phyloP scores from a whole-genome alignment of 2,113 vertebrate genomes.

The Nanorana parkeri region DNA sequence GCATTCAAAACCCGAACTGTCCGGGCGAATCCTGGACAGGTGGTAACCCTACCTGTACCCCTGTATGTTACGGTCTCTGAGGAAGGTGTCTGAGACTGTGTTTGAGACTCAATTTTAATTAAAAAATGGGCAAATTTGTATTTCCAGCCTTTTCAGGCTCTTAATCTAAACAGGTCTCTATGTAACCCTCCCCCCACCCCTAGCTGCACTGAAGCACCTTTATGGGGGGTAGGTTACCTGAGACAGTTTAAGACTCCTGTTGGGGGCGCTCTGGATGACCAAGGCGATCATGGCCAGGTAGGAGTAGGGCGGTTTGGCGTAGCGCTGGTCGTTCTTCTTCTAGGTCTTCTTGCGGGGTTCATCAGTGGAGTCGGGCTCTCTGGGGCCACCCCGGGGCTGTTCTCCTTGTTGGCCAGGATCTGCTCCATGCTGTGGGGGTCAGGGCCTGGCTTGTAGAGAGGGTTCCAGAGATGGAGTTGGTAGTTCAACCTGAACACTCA shows the following conservation, averaged over 20 bases:
- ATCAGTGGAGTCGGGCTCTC: no score
- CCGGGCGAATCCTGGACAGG: no score
- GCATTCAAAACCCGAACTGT: no score
- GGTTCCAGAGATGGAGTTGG: neutral
- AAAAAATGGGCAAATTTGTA: no score
- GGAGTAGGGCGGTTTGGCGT: conserved; percentile 89
- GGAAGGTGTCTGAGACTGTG: no score
- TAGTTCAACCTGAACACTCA: no score
- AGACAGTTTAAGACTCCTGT: conserved; percentile 84
- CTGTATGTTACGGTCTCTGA: no score
- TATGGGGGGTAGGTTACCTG: no score
- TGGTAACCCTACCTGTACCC: no score
- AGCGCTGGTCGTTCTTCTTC: conserved; percentile 85
- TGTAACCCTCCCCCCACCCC: neutral
- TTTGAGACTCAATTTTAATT: no score
- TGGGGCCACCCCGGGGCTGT: neutral
- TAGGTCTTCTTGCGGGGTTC: conserved; percentile 30
- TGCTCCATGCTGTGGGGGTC: neutral
- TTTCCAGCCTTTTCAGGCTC: neutral
- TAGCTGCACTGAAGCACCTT: no score
- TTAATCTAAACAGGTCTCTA: neutral
- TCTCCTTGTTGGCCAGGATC: neutral
- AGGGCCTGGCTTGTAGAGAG: neutral
- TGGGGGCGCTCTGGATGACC: conserved; percentile 85
- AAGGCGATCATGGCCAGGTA: conserved; percentile 91